phyloP scores from a whole-genome alignment of 1,140 invertebrate species.

The Rhynchophorus ferrugineus region DNA sequence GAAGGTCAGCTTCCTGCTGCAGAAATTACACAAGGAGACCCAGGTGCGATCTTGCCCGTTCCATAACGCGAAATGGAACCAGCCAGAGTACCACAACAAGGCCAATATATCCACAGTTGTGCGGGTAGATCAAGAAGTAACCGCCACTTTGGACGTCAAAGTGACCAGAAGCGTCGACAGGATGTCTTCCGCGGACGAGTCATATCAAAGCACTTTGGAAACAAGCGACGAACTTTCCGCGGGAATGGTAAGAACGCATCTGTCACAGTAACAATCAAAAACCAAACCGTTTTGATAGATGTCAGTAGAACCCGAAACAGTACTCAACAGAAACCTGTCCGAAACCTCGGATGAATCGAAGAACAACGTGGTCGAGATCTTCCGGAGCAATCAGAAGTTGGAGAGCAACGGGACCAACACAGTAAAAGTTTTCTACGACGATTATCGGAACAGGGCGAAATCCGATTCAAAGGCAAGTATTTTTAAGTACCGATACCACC shows the following conservation, averaged over 20 bases:
- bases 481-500: neutral
- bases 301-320: neutral
- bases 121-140: neutral
- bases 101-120: neutral
- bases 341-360: neutral
- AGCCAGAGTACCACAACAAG: neutral
- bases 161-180: neutral
- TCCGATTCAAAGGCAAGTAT: slow-evolving; percentile 4
- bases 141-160: neutral
- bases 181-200: neutral
- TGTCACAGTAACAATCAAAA: neutral
- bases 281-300: neutral
- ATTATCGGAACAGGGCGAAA: neutral
- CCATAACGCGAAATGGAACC: slow-evolving; percentile 3
- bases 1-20: slow-evolving; percentile 12
- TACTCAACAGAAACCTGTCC: neutral
- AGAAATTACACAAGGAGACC: slow-evolving; percentile 17
- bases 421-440: slow-evolving; percentile 13
- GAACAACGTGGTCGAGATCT: slow-evolving; percentile 14
- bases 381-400: neutral
- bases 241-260: neutral
- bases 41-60: slow-evolving; percentile 14
- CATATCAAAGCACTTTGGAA: slow-evolving; percentile 9
- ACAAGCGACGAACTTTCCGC: slow-evolving; percentile 3
- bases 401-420: neutral